Evolutionary conservation across 2,113 vertebrate species (phyloP).

Genomic region (Gavialis gangeticus): DNA sequence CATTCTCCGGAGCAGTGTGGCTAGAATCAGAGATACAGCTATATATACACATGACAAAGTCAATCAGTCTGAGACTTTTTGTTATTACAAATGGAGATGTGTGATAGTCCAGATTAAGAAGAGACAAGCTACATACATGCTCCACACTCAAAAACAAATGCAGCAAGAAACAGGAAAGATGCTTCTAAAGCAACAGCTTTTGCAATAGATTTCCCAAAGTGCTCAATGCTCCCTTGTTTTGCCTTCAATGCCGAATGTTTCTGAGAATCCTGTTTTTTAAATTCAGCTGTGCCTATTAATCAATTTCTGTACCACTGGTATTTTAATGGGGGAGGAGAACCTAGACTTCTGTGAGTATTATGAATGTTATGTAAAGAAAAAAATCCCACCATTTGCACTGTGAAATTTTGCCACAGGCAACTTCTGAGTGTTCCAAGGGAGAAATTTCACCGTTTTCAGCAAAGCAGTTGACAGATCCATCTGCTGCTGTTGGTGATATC

Average conservation of each 20-base stretch:
- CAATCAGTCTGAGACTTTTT: not conserved
- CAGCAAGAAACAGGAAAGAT: not conserved
- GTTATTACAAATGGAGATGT: not conserved
- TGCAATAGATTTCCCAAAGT: not conserved
- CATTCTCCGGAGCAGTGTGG: not conserved
- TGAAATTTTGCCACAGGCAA: slow-evolving; percentile 73
- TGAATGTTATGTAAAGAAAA: slow-evolving; percentile 63
- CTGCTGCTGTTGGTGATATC: slow-evolving; percentile 63
- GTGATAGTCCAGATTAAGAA: not conserved
- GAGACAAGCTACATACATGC: not conserved
- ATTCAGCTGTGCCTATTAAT: slow-evolving; percentile 71
- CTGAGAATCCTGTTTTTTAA: slow-evolving; percentile 7
- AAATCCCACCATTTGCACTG: slow-evolving; percentile 70
- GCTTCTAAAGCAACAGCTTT: not conserved
- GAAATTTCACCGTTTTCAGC: slow-evolving; percentile 68
- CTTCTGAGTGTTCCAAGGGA: slow-evolving; percentile 69
- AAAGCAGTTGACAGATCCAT: slow-evolving; percentile 73
- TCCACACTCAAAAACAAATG: not conserved
- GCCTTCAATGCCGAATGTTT: not conserved
- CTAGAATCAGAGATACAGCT: not conserved
- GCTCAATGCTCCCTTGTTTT: not conserved
- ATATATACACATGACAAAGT: not conserved
- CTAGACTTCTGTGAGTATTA: slow-evolving; percentile 36
- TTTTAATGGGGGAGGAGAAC: slow-evolving; percentile 15
- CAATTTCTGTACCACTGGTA: slow-evolving; percentile 65